Conservation (phyloP, 2,888 invertebrate genomes). For the Drosophila rellima region DNA sequence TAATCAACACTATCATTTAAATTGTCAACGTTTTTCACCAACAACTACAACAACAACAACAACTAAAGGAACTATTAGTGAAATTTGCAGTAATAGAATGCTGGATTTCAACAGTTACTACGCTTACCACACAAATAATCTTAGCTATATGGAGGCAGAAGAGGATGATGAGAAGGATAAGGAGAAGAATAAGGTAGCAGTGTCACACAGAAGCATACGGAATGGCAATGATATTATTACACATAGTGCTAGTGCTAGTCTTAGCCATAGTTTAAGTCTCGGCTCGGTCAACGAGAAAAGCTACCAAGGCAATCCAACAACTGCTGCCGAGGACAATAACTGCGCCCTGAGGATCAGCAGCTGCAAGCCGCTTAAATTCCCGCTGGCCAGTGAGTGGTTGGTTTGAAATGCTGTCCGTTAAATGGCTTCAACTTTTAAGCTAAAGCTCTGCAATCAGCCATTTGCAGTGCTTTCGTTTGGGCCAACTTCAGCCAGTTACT, state of each 20-base stretch:
- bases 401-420: constrained; percentile 71
- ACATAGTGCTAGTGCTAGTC: constrained; percentile 61
- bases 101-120: constrained; percentile 73
- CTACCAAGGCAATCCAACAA: constrained; percentile 54
- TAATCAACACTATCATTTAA: constrained; percentile 64
- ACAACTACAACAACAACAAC: constrained; percentile 56
- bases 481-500: constrained; percentile 18
- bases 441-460: constrained; percentile 61
- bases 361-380: constrained; percentile 84
- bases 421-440: not conserved
- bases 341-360: constrained; percentile 83
- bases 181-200: constrained; percentile 9
- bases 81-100: constrained; percentile 49
- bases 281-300: constrained; percentile 65
- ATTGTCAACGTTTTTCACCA: constrained; percentile 70
- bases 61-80: constrained; percentile 45
- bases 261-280: constrained; percentile 72
- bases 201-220: constrained; percentile 32
- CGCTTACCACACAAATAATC: constrained; percentile 78
- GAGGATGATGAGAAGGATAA: constrained; percentile 8
- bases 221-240: constrained; percentile 63
- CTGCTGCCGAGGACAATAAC: constrained; percentile 84
- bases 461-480: constrained; percentile 43
- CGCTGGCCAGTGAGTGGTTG: constrained; percentile 86
- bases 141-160: constrained; percentile 62